Conservation (phyloP, 1,140 invertebrate genomes). For the Drosophila busckii region DNA sequence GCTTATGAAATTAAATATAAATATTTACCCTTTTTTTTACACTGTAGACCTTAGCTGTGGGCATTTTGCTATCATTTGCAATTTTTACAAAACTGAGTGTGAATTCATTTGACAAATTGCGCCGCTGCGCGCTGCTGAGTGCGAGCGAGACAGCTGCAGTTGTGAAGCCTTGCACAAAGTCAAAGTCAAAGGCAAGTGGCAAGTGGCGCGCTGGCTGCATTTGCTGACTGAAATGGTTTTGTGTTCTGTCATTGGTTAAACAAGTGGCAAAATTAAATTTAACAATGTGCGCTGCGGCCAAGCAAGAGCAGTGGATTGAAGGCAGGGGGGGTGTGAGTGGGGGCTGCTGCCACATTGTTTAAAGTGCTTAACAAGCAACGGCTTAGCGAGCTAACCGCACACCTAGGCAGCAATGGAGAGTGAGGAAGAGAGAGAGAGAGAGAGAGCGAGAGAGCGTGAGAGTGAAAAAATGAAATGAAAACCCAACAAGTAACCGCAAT, state of each 20-base stretch:
- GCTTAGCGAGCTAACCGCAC: conserved; percentile 3
- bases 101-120: conserved; percentile 75
- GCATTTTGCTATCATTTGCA: conserved; percentile 52
- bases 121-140: conserved; percentile 6
- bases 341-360: conserved; percentile 51
- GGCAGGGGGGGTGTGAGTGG: no score
- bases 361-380: conserved; percentile 68
- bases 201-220: conserved; percentile 23
- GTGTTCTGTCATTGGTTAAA: conserved; percentile 67
- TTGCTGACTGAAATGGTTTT: conserved; percentile 47
- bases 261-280: conserved; percentile 76
- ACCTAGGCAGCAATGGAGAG: conserved; percentile 8
- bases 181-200: conserved; percentile 29
- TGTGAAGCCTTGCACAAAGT: no score
- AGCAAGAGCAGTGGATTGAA: background rate
- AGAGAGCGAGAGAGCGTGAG: no score
- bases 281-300: conserved; percentile 41
- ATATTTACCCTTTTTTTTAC: no score
- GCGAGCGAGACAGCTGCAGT: background rate
- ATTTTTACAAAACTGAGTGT: conserved; percentile 68
- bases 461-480: conserved; percentile 71
- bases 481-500: conserved; percentile 70
- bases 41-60: no score
- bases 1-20: no score
- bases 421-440: conserved; percentile 27